phyloP scores from a whole-genome alignment of 2,797 vertebrate genomes.

The Propithecus deckenii region DNA sequence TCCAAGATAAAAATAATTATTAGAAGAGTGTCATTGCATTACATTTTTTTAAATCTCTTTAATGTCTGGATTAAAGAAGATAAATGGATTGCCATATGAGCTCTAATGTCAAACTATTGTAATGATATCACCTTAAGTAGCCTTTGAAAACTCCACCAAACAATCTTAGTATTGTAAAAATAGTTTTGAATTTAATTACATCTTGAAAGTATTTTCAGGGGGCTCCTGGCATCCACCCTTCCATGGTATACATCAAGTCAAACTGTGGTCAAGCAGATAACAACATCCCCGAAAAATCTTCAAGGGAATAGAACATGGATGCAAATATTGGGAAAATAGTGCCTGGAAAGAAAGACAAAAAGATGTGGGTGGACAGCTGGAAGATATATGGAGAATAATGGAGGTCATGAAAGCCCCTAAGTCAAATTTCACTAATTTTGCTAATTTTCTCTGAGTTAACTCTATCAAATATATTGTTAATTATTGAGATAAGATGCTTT shows the following conservation, averaged over 20 bases:
- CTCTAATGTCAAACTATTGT: not conserved
- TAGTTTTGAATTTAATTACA: not conserved
- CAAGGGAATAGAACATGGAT: not conserved
- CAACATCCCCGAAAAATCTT: not conserved
- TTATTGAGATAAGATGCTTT: not conserved
- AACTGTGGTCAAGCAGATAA: not conserved
- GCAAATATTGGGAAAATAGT: not conserved
- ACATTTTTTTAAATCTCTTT: not conserved
- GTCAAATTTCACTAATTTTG: not conserved
- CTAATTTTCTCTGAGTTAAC: not conserved
- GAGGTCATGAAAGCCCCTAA: not conserved
- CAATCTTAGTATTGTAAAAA: not conserved
- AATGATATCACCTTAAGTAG: not conserved
- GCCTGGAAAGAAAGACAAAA: not conserved
- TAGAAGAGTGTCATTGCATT: not conserved
- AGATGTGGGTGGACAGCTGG: not conserved
- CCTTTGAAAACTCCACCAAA: not conserved
- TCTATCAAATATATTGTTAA: not conserved
- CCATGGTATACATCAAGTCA: not conserved
- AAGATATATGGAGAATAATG: not conserved
- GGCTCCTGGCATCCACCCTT: not conserved
- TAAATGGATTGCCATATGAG: not conserved
- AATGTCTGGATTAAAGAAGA: not conserved
- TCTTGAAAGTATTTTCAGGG: not conserved
- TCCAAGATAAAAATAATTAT: not conserved